Conservation (phyloP, 2,113 vertebrate genomes). For the Pteropus alecto region DNA sequence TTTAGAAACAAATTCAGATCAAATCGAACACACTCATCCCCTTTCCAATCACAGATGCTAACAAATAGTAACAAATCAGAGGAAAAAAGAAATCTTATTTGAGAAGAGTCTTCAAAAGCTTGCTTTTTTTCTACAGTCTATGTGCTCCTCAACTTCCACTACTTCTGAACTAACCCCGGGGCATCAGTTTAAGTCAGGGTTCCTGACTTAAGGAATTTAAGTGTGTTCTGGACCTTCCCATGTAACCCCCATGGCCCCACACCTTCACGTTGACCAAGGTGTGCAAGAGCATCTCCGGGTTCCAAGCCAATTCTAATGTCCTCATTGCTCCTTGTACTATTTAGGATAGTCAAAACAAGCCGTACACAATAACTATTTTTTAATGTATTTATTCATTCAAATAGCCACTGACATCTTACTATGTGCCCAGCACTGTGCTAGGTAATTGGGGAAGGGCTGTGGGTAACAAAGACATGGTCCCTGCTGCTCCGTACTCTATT, state of each 20-base stretch:
- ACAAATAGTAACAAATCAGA: not conserved
- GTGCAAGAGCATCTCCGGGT: no score
- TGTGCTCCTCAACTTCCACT: not conserved
- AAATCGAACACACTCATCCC: not conserved
- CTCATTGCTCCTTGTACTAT: no score
- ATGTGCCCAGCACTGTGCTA: not conserved
- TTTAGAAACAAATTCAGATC: not conserved
- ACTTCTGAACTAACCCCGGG: not conserved
- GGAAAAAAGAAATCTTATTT: not conserved
- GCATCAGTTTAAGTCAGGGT: not conserved
- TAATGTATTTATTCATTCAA: not conserved
- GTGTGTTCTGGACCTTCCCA: not conserved
- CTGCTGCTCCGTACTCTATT: not conserved
- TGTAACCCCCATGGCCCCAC: rapidly evolving
- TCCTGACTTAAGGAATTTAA: not conserved
- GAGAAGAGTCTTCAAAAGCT: not conserved
- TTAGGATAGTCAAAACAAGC: not conserved
- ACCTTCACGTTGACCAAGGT: rapidly evolving
- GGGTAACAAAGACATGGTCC: not conserved
- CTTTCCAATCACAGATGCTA: not conserved
- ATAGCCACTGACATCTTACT: not conserved
- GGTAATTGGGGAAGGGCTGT: not conserved
- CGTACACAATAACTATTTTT: not conserved
- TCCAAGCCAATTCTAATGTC: not conserved
- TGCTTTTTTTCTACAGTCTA: not conserved